Evolutionary conservation across 1,140 invertebrate species (phyloP).

Genomic region (Spodoptera litura): DNA sequence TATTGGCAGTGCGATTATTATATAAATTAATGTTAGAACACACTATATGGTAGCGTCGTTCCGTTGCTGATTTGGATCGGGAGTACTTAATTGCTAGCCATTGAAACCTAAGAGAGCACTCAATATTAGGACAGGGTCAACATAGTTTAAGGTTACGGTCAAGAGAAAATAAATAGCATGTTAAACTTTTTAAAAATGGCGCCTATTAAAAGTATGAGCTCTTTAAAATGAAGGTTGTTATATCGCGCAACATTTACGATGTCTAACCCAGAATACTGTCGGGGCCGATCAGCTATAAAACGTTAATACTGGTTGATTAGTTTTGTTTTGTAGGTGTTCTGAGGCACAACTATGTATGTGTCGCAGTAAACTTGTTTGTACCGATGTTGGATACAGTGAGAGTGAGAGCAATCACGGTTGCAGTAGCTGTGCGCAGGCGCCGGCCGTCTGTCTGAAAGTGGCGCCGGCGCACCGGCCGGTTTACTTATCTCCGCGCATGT

Average conservation of each 20-base stretch:
- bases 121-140: conserved; percentile 4
- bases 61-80: conserved; percentile 5
- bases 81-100: neutral
- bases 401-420: conserved; percentile 49
- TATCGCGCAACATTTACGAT: neutral
- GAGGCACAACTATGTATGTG: conserved; percentile 45
- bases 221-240: neutral
- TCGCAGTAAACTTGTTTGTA: conserved; percentile 63
- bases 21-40: conserved; percentile 44
- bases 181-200: neutral
- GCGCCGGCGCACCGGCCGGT: conserved; percentile 35
- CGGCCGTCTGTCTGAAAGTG: conserved; percentile 43
- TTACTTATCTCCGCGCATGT: conserved; percentile 20
- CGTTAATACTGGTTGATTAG: neutral
- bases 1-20: conserved; percentile 31
- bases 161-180: neutral
- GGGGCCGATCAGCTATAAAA: neutral
- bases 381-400: conserved; percentile 53
- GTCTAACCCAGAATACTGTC: neutral
- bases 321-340: neutral
- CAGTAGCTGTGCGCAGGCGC: conserved; percentile 23
- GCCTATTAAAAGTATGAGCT: neutral
- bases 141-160: neutral
- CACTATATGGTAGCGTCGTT: conserved; percentile 19
- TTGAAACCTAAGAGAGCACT: conserved; percentile 7